These are phyloP conservation scores for Aix galericulata DNA, from an alignment of 2,113 vertebrate genomes.

Conservation along the genomic window DNA sequence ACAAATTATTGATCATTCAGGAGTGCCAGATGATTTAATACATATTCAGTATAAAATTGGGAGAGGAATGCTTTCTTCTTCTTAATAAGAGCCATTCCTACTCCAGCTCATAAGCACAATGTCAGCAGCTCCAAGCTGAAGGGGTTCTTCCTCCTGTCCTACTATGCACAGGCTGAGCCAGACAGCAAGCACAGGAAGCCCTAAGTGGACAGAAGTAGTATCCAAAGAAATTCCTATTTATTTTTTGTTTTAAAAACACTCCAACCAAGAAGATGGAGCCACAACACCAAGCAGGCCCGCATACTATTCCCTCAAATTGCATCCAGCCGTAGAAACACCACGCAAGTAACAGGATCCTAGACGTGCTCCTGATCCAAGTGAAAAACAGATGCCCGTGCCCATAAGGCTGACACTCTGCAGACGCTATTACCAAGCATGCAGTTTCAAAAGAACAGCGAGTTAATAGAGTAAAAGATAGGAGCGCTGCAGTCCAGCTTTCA, in stretches of 20 bases:
- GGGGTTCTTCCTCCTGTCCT: not conserved
- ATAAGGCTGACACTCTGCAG: not conserved
- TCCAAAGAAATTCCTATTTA: not conserved
- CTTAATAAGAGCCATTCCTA: not conserved
- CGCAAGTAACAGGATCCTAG: not conserved
- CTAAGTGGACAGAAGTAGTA: not conserved
- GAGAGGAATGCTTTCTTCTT: not conserved
- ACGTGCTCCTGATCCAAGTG: not conserved
- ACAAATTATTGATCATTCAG: not conserved
- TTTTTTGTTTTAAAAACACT: not conserved
- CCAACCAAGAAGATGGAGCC: not conserved
- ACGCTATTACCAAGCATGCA: not conserved
- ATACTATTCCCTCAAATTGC: not conserved
- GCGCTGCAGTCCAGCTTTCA: not conserved
- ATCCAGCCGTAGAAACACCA: not conserved
- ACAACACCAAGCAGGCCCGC: not conserved
- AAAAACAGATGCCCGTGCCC: not conserved
- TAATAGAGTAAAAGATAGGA: not conserved
- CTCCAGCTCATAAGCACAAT: not conserved
- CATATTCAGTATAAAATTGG: not conserved
- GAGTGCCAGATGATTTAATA: not conserved
- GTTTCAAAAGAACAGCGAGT: not conserved
- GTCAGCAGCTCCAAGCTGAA: not conserved
- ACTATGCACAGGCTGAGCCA: not conserved
- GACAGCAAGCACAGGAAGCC: not conserved